Evolutionary conservation across 2,113 vertebrate species (phyloP).

Genomic region (Syrrhaptes paradoxus): DNA sequence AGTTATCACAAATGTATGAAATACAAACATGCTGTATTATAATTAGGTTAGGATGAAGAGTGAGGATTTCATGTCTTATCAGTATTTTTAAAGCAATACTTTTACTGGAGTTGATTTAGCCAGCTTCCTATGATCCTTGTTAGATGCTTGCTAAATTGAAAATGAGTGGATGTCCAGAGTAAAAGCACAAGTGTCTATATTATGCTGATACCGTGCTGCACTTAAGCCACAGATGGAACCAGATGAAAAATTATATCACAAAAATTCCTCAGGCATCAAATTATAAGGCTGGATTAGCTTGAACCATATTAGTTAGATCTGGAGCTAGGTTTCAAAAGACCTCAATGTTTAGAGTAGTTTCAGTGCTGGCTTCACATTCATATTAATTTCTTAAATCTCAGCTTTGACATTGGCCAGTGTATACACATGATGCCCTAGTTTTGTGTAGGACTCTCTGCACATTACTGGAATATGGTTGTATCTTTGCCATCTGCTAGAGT

Average conservation of each 20-base stretch:
- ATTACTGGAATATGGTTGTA: background rate
- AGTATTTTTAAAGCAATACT: constrained; percentile 48
- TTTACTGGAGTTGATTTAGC: constrained; percentile 10
- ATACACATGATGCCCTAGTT: rapidly evolving
- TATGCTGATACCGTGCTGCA: background rate
- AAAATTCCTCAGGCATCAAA: background rate
- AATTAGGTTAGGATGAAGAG: constrained; percentile 32
- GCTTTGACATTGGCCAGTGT: background rate
- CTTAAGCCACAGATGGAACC: background rate
- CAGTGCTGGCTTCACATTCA: background rate
- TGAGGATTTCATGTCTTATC: constrained; percentile 16
- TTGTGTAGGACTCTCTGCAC: background rate
- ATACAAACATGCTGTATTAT: constrained; percentile 47
- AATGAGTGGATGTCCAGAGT: background rate
- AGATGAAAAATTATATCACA: background rate
- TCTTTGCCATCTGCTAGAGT: background rate
- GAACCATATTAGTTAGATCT: background rate
- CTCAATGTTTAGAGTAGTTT: background rate
- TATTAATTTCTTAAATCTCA: background rate
- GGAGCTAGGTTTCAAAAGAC: background rate
- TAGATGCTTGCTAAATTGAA: background rate
- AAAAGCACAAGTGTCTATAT: background rate
- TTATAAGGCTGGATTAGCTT: background rate
- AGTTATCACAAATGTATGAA: constrained; percentile 74
- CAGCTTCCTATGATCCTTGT: background rate